Evolutionary conservation across 2,888 invertebrate species (phyloP), one percentile per base, ranked within the genome.

Genomic region (Rhyacophila evoluta): DNA sequence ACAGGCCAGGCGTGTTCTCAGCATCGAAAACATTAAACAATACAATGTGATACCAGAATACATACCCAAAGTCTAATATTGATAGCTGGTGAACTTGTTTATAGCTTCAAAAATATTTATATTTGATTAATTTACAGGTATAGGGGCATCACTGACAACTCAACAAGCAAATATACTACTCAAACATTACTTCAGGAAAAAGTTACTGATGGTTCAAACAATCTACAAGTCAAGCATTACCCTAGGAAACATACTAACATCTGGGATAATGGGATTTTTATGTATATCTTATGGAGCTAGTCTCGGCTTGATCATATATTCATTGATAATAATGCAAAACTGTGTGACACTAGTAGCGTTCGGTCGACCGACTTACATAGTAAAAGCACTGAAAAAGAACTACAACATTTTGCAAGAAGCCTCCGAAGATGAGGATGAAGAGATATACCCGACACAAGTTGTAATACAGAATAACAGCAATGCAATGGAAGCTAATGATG

Each of bases 101-200:
- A n/a, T n/a, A n/a, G n/a, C n/a, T n/a, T n/a, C n/a, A n/a, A n/a
- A n/a, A n/a, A n/a, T n/a, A n/a, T n/a, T n/a, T n/a, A n/a, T n/a
- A n/a, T 33, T 33, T 33, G 29, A 33, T 33, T n/a, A 10, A 68
- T 81, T 89, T 89, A 75, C 86, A 92, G 92, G 92, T 81, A 84
- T 88, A 39, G 92, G 92, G 2, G 88, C 90, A 76, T 91, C 92
- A 0, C 84, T 92, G 70, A 88, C 91, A 27, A 89, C 90, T 15
- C 88, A 91, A 69, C 92, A 92, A 84, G 90, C 91, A 25, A 92
- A 92, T 84, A 87, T 91, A 5, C 87, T 92, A 71, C 85, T 92
- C 72, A 88, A 89, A 0, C 92, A 92, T 83, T 92, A 91, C 85
- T 92, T 92, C 84, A 86, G 90, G 81, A 87, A 91, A 33, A 92